Evolutionary conservation across 1,140 invertebrate species (phyloP), one percentile per base, ranked within the genome.

Genomic region (Drosophila sp.): DNA sequence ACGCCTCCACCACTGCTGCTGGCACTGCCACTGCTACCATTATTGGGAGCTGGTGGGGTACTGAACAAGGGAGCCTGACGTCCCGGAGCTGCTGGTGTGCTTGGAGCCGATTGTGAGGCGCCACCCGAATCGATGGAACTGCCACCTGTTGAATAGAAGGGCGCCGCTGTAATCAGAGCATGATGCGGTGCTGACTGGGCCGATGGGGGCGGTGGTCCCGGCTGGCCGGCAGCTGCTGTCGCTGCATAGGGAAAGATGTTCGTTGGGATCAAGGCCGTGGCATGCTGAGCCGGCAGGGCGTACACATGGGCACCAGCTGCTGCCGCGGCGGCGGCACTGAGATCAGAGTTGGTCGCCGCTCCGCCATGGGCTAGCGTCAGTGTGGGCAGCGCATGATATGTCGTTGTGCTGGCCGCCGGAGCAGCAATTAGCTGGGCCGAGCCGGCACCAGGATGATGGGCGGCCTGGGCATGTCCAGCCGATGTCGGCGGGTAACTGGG

Each of bases 321-420:
- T 6, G 80, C 76, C n/a, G 72, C 83, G 11, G 70, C 80, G 10
- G 68, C 81, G 50, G 73, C 79, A 64, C 73, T 89, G 79, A 91
- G 84, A 90, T 92, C 90, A 66, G 73, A 62, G 41, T 76, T 83
- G 40, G 64, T 60, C 67, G 72, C 75, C 54, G 70, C 78, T 44
- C 72, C 87, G 65, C 84, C 84, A 63, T 89, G 84, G 60, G 91
- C 87, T 60, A 92, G 62, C 32, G 91, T 82, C 11, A 92, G 79
- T 62, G 90, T 91, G 55, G 91, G 91, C 65, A 92, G 64, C 74
- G 91, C 81, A 79, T 90, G 90, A 90, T 92, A 92, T 90, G 91
- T 92, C 17, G 90, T 80, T 63, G 79, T 78, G 69, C 79, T 68
- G 63, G 73, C 84, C 66, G 60, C 63, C 10, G 76, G 57, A 35